These are phyloP conservation scores for Malacoctenus gilli DNA, from an alignment of 2,797 vertebrate species.

Conservation along the genomic window DNA sequence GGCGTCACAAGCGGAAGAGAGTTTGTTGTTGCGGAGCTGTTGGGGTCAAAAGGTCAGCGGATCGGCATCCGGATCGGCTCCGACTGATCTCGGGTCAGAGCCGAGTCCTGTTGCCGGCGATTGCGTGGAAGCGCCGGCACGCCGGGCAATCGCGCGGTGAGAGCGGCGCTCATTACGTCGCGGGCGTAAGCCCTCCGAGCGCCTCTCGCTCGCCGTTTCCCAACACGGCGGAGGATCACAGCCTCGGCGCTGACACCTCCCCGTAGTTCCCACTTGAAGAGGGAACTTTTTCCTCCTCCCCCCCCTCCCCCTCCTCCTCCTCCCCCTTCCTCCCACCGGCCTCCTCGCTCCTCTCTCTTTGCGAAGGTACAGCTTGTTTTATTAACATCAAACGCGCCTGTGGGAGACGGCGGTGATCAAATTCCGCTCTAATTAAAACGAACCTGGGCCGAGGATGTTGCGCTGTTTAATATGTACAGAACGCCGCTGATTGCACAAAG, in stretches of 20 bases:
- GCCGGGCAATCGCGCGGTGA: conserved; percentile 40
- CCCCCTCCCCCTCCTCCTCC: background rate
- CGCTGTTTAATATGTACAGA: conserved; percentile 81
- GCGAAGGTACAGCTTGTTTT: conserved; percentile 79
- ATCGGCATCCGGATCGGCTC: too few relatives aligned
- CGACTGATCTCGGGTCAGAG: too few relatives aligned
- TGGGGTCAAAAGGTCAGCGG: too few relatives aligned
- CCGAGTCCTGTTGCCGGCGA: too few relatives aligned
- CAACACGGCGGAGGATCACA: conserved; percentile 62
- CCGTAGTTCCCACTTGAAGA: conserved; percentile 57
- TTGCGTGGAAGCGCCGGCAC: conserved; percentile 2
- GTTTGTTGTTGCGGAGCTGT: too few relatives aligned
- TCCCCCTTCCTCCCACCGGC: conserved; percentile 30
- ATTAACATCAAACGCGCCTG: conserved; percentile 79
- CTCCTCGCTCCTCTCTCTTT: conserved; percentile 38
- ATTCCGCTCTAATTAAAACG: conserved; percentile 82
- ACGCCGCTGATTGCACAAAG: conserved; percentile 70
- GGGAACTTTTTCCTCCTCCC: conserved; percentile 45
- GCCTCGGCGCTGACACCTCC: conserved; percentile 58
- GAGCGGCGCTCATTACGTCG: too few relatives aligned
- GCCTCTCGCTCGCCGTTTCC: conserved; percentile 28
- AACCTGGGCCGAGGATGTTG: conserved; percentile 72
- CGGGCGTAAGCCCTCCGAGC: conserved; percentile 46
- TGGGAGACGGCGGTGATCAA: conserved; percentile 80
- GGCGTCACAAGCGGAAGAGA: too few relatives aligned